Conservation (phyloP, 2,888 invertebrate species). For the Scaptomyza parva region DNA sequence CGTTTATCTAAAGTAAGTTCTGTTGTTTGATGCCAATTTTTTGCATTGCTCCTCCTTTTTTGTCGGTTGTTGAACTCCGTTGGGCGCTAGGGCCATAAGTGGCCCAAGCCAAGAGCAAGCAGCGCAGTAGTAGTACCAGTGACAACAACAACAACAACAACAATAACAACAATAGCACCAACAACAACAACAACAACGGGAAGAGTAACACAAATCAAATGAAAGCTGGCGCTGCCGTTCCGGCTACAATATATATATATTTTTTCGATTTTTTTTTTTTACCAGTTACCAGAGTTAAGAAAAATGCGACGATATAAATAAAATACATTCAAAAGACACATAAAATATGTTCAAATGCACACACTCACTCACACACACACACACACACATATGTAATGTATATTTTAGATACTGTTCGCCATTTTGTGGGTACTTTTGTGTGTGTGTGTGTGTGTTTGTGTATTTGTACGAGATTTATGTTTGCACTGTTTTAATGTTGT, state of each 20-base stretch:
- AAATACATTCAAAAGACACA: slow-evolving; percentile 68
- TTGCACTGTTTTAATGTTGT: slow-evolving; percentile 60
- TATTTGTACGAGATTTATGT: slow-evolving; percentile 48
- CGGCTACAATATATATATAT: slow-evolving; percentile 44
- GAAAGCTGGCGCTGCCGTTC: slow-evolving; percentile 60
- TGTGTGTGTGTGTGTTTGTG: slow-evolving; percentile 18
- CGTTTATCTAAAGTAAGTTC: slow-evolving; percentile 70
- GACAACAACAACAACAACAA: slow-evolving; percentile 1
- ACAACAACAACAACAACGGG: slow-evolving; percentile 36
- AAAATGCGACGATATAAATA: slow-evolving; percentile 75
- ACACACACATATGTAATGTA: slow-evolving; percentile 1
- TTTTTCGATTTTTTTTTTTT: slow-evolving; percentile 42
- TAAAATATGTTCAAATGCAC: slow-evolving; percentile 60
- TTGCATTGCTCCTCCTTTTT: slow-evolving; percentile 67
- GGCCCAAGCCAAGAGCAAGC: slow-evolving; percentile 62
- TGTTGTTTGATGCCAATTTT: slow-evolving; percentile 80
- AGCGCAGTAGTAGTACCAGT: too few species aligned
- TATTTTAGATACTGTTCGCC: slow-evolving; percentile 27
- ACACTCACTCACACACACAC: slow-evolving; percentile 4
- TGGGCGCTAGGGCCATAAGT: slow-evolving; percentile 71
- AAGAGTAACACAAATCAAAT: slow-evolving; percentile 73
- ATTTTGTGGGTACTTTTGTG: slow-evolving; percentile 23
- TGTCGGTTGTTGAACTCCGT: slow-evolving; percentile 78
- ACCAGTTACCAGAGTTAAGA: slow-evolving; percentile 59
- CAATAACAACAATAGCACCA: slow-evolving; percentile 8